Conservation (phyloP, 2,888 invertebrate genomes). For the Drosophila prolongata region DNA sequence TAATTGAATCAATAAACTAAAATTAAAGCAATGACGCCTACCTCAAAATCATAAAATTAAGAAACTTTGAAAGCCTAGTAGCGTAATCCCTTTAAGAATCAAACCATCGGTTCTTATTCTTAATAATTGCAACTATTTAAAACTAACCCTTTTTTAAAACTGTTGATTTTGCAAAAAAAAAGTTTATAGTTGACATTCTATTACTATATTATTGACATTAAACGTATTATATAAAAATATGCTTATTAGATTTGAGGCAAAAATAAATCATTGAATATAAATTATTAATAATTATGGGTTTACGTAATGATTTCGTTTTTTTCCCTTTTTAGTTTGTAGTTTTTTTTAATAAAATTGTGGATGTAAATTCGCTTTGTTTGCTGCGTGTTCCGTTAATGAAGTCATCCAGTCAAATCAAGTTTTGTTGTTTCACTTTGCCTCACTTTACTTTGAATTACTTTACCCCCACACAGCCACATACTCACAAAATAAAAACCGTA, state of each 20-base stretch:
- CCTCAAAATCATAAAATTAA: neutral
- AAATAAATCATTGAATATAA: constrained; percentile 1
- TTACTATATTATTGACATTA: no score
- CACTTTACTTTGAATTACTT: constrained; percentile 21
- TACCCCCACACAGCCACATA: constrained; percentile 28
- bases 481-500: constrained; percentile 1
- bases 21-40: constrained; percentile 2
- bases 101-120: neutral
- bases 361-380: constrained; percentile 33
- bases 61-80: no score
- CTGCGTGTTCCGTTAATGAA: constrained; percentile 65
- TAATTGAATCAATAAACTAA: constrained; percentile 73
- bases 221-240: neutral
- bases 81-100: neutral
- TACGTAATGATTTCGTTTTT: neutral
- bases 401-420: constrained; percentile 69
- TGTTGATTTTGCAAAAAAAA: no score
- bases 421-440: constrained; percentile 43
- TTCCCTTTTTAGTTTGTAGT: neutral
- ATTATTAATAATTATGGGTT: constrained; percentile 1
- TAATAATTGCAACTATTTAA: neutral
- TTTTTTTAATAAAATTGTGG: neutral
- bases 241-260: neutral
- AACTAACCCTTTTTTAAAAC: no score
- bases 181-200: no score